A percentile compares a stretch with the other conserved stretches of the same genome.
Evolutionary conservation across 2,797 vertebrate species (phyloP).

Genomic region (Pangasius macronema): DNA sequence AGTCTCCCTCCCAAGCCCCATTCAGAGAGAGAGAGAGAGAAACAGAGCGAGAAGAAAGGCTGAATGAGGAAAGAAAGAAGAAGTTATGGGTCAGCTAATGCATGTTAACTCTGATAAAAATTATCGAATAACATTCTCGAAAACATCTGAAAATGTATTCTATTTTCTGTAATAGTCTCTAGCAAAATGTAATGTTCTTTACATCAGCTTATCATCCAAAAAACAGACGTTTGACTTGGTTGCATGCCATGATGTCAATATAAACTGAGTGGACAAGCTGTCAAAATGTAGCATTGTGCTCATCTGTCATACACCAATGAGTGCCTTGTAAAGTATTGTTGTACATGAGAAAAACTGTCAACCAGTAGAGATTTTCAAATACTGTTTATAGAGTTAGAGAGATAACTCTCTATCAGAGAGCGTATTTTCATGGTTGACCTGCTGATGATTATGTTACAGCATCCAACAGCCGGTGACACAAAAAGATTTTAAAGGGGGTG

Average conservation of each 20-base stretch:
- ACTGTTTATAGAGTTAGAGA: neutral
- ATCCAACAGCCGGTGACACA: neutral
- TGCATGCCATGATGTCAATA: neutral
- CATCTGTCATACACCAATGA: neutral
- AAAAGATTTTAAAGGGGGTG: neutral
- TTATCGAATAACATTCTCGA: neutral
- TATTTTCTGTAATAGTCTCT: neutral
- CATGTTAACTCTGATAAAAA: slow-evolving; percentile 11
- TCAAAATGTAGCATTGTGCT: neutral
- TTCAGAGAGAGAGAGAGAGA: slow-evolving; percentile 50
- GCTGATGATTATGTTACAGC: neutral
- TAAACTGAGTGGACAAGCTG: neutral
- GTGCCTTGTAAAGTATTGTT: neutral
- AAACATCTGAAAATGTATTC: neutral
- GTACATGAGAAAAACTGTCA: neutral
- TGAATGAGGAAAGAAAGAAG: slow-evolving; percentile 27
- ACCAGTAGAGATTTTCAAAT: neutral
- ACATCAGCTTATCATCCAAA: neutral
- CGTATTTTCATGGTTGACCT: neutral
- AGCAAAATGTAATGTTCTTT: neutral
- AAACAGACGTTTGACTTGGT: neutral
- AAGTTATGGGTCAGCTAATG: slow-evolving; percentile 43
- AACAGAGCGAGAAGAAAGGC: slow-evolving; percentile 5
- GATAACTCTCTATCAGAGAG: neutral
- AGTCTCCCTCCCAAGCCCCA: slow-evolving; percentile 51